Evolutionary conservation across 2,888 invertebrate species (phyloP).

Genomic region (Caenorhabditis japonica): DNA sequence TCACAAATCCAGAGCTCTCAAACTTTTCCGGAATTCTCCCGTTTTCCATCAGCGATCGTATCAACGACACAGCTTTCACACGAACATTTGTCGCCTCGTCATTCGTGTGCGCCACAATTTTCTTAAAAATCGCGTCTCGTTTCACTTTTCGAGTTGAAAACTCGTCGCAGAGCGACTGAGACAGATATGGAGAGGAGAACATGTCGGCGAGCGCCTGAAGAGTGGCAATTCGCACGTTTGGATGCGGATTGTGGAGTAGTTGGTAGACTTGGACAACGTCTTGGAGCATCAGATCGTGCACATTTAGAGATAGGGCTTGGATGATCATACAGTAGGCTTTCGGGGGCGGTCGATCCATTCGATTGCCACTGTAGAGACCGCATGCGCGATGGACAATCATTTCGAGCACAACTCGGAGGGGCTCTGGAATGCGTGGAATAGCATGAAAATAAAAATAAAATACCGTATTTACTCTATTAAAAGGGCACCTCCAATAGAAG

Average conservation of each 20-base stretch:
- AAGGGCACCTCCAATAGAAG: too few species aligned
- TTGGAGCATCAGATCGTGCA: slow-evolving; percentile 28
- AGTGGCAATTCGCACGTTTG: slow-evolving; percentile 21
- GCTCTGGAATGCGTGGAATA: slow-evolving; percentile 15
- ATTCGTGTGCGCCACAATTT: slow-evolving; percentile 12
- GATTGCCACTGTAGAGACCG: slow-evolving; percentile 23
- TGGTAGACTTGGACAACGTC: slow-evolving; percentile 9
- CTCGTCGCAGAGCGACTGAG: neutral
- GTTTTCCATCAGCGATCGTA: slow-evolving; percentile 78
- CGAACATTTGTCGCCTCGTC: slow-evolving; percentile 78
- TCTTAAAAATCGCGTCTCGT: slow-evolving; percentile 6
- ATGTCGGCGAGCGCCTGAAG: slow-evolving; percentile 31
- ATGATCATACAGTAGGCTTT: slow-evolving; percentile 54
- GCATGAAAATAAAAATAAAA: neutral
- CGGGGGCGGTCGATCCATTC: slow-evolving; percentile 55
- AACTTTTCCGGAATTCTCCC: slow-evolving; percentile 39
- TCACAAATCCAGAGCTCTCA: slow-evolving; percentile 37
- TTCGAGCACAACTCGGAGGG: slow-evolving; percentile 2
- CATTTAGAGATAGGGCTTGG: slow-evolving; percentile 9
- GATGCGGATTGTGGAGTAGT: slow-evolving; percentile 20
- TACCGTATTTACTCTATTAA: too few species aligned
- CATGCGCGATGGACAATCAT: slow-evolving; percentile 13
- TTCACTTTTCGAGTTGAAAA: neutral
- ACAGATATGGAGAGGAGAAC: slow-evolving; percentile 16
- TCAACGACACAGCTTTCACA: slow-evolving; percentile 87